Evolutionary conservation across 1,140 invertebrate species (phyloP).

Genomic region (Drosophila nebulosa): DNA sequence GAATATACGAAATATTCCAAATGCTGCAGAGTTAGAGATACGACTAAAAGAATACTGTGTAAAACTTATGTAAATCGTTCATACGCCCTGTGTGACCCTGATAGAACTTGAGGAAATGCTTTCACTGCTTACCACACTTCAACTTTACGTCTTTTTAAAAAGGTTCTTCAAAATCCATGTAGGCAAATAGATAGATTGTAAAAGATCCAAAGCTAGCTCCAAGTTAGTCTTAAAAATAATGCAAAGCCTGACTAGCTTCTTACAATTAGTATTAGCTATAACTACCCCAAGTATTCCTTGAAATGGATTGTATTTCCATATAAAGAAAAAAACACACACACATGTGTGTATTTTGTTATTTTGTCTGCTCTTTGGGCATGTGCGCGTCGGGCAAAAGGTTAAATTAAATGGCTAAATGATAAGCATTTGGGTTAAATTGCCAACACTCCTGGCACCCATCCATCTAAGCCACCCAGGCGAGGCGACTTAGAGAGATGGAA

Average conservation of each 20-base stretch:
- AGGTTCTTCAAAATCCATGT: too few relatives aligned
- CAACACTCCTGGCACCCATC: slow-evolving; percentile 8
- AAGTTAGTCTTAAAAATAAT: not conserved
- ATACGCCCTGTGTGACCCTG: not conserved
- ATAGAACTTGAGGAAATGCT: not conserved
- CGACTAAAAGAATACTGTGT: not conserved
- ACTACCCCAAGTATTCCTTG: not conserved
- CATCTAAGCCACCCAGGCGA: not conserved
- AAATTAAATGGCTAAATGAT: slow-evolving; percentile 79
- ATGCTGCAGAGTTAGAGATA: not conserved
- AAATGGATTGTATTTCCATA: not conserved
- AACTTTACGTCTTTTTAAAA: too few relatives aligned
- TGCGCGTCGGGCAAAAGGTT: slow-evolving; percentile 64
- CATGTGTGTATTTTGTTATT: slow-evolving; percentile 11
- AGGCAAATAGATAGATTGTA: too few relatives aligned
- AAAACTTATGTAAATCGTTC: not conserved
- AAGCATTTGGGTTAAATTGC: slow-evolving; percentile 78
- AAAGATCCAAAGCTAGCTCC: too few relatives aligned
- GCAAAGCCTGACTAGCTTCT: too few relatives aligned
- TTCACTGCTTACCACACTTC: too few relatives aligned
- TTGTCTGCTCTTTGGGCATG: slow-evolving; percentile 16
- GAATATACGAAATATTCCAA: not conserved
- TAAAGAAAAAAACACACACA: too few relatives aligned
- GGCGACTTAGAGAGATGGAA: slow-evolving; percentile 10
- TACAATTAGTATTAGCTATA: not conserved